A percentile compares a stretch with the other conserved stretches of the same genome.
Conservation (phyloP, 2,888 invertebrate genomes). For the Miltochrista miniata region DNA sequence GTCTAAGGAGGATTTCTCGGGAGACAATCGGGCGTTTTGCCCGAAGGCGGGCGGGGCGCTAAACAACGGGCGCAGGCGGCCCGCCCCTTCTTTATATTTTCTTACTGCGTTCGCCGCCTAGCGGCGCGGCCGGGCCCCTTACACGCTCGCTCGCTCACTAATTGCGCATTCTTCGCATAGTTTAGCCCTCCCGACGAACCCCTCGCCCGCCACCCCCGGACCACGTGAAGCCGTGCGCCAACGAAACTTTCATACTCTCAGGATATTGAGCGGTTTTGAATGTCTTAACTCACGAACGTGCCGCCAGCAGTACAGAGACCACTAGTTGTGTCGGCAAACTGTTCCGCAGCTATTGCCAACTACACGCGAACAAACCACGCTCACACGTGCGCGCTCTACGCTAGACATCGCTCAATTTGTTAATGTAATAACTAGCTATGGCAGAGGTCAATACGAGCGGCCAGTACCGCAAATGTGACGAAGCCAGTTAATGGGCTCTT, state of each 20-base stretch:
- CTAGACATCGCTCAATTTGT: slow-evolving; percentile 5
- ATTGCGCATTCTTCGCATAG: slow-evolving; percentile 99
- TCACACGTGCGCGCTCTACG: slow-evolving; percentile 32
- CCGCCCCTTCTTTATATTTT: slow-evolving; percentile 88
- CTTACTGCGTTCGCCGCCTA: slow-evolving; percentile 85
- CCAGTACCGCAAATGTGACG: neutral
- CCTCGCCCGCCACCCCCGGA: slow-evolving; percentile 80
- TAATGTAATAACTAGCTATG: slow-evolving; percentile 3
- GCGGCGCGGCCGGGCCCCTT: slow-evolving; percentile 85
- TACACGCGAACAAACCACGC: slow-evolving; percentile 47
- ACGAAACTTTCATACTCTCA: slow-evolving; percentile 82
- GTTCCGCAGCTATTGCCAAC: slow-evolving; percentile 61
- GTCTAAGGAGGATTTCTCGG: slow-evolving; percentile 79
- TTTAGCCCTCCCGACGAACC: slow-evolving; percentile 89
- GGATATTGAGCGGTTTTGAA: slow-evolving; percentile 84
- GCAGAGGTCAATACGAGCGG: slow-evolving; percentile 7
- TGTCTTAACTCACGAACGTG: slow-evolving; percentile 83
- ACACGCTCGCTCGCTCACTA: slow-evolving; percentile 92
- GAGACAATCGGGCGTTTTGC: slow-evolving; percentile 84
- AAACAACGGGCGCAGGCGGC: slow-evolving; percentile 81
- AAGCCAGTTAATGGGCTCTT: neutral
- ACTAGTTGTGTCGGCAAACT: slow-evolving; percentile 73
- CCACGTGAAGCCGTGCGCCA: slow-evolving; percentile 83
- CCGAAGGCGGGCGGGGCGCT: slow-evolving; percentile 82
- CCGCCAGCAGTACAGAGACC: slow-evolving; percentile 59